Base-by-base conservation (phyloP, 2,888 invertebrate genomes). In the Troides helena region DNA sequence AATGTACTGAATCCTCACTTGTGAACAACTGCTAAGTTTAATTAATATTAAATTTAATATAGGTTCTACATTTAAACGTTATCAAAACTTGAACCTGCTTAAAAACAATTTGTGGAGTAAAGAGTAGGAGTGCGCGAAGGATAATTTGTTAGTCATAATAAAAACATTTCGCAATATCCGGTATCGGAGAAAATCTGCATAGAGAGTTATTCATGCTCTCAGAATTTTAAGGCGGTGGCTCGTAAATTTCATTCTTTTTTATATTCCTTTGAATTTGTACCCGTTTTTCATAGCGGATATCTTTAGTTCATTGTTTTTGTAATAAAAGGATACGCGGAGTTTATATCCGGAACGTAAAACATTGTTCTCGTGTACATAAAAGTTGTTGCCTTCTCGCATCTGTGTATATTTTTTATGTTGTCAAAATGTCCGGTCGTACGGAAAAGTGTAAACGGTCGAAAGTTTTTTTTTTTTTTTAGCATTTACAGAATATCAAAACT, bases 61-160 rank as follows among this genome's bases (percentile, higher is more conserved):
- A 39, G 39, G 7, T 39, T 39, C 39, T 7, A 39, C 4, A 87
- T 87, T 86, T 83, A 81, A 85, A 84, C 78, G 78, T 81, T 78
- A 82, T 80, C 74, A 74, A 70, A 85, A 84, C 76, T 86, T 85
- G 76, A 74, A 76, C 75, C 75, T 62, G 59, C 46, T 67, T 21
- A 43, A 66, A 70, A 12, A 39, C 21, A 36, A 17, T 50, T 58
- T 46, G 12, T 58, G 18, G 39, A 58, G 30, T 58, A 50, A 62
- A 43, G 21, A 18, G n/a, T 23, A n/a, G 30, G 30, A 61, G 14
- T 43, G 8, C 43, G 36, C 30, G 36, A 62, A 39, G 57, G 23
- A 59, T 70, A 67, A 69, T 67, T 70, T 64, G 63, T 64, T 56
- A 63, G 25, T 56, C 63, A 50, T 50, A 63, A 64, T 70, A 63